Percentiles rank a stretch among this genome's conserved stretches.
Conservation (phyloP, 2,888 invertebrate genomes). For the Petrophora chlorosata region DNA sequence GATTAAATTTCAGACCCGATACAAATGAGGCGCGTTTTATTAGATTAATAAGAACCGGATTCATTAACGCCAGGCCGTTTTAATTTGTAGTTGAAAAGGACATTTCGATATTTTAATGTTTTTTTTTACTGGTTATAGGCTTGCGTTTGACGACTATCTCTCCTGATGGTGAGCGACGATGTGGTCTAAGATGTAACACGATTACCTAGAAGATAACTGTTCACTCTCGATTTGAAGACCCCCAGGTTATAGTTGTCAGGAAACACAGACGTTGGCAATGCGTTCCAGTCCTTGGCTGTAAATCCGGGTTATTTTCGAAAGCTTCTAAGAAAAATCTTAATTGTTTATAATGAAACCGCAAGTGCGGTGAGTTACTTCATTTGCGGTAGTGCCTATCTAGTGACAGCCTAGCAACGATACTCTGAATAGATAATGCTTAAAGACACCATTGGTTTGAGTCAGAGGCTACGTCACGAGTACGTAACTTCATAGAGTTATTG, state of each 20-base stretch:
- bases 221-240: no score
- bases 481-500: constrained; percentile 52
- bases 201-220: no score
- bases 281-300: no score
- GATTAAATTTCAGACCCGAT: constrained; percentile 4
- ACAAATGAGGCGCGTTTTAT: constrained; percentile 11
- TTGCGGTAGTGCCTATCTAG: background rate
- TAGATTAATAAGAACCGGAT: constrained; percentile 14
- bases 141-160: no score
- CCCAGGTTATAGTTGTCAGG: no score
- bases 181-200: no score
- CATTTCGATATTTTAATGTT: background rate
- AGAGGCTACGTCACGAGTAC: constrained; percentile 36
- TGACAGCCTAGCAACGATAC: constrained; percentile 12
- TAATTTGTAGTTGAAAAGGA: no score
- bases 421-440: constrained; percentile 29
- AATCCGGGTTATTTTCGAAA: no score
- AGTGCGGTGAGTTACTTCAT: constrained; percentile 1
- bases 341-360: background rate
- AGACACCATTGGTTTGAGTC: constrained; percentile 40
- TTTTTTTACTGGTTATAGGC: no score
- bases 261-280: no score
- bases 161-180: no score
- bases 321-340: no score
- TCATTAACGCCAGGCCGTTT: constrained; percentile 6